A percentile compares a stretch with the other conserved stretches of the same genome.
phyloP scores from a whole-genome alignment of 2,113 vertebrate genomes.

The Accipiter virgatus region DNA sequence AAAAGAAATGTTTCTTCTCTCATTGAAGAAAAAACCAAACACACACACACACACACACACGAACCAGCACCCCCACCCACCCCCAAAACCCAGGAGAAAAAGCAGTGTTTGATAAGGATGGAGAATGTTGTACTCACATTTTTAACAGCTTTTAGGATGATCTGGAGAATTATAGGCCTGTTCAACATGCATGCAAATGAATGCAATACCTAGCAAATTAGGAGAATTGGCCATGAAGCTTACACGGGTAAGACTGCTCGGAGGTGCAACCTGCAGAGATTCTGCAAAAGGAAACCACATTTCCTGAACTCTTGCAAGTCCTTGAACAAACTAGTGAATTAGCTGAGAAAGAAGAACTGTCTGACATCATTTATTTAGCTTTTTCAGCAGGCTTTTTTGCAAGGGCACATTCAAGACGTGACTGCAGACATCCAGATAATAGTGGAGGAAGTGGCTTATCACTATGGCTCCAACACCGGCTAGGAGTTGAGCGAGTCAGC shows the following conservation, averaged over 20 bases:
- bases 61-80: too few relatives aligned
- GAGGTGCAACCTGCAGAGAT: neutral
- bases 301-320: neutral
- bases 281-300: neutral
- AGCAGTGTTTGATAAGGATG: neutral
- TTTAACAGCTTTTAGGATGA: neutral
- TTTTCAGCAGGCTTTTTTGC: neutral
- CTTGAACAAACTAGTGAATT: neutral
- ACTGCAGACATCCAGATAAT: neutral
- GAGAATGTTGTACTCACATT: neutral
- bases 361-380: neutral
- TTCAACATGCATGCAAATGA: conserved; percentile 2
- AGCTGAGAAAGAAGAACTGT: neutral
- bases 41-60: too few relatives aligned
- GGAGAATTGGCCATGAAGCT: neutral
- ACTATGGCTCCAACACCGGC: rapidly evolving
- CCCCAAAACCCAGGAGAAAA: neutral
- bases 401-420: rapidly evolving
- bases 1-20: neutral
- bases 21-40: neutral
- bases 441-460: neutral
- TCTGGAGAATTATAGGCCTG: conserved; percentile 1
- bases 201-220: conserved; percentile 4
- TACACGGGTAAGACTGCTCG: neutral
- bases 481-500: neutral